These are phyloP conservation scores for Phoxinus dragarum DNA, from an alignment of 2,797 vertebrate species.

Conservation along the genomic window DNA sequence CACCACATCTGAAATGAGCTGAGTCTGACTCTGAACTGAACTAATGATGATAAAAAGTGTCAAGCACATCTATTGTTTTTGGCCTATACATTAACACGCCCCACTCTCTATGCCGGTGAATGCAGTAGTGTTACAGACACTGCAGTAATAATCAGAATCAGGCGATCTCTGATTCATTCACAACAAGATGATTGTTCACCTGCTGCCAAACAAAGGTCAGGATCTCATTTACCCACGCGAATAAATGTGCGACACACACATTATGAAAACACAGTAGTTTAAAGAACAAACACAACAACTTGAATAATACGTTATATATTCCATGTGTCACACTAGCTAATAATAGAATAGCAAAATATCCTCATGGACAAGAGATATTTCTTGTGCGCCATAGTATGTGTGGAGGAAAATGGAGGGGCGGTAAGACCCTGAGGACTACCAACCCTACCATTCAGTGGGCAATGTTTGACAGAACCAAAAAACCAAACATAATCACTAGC, in stretches of 20 bases:
- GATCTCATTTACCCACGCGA: not conserved
- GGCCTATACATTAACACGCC: not conserved
- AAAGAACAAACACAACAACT: not conserved
- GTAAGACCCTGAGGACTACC: constrained; percentile 38
- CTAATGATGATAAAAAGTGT: not conserved
- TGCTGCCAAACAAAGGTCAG: constrained; percentile 13
- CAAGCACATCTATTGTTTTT: not conserved
- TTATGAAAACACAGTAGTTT: not conserved
- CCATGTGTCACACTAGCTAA: too few relatives aligned
- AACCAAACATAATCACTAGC: not conserved
- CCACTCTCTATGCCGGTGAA: not conserved
- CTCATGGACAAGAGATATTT: not conserved
- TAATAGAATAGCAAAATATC: not conserved
- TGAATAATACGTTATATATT: not conserved
- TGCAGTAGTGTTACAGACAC: constrained; percentile 22
- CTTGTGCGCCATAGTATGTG: not conserved
- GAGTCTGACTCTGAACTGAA: not conserved
- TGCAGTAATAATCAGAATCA: constrained; percentile 25
- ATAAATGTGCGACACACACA: constrained; percentile 8
- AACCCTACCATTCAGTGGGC: not conserved
- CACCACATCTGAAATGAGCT: not conserved
- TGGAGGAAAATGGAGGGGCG: constrained; percentile 1
- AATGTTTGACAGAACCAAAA: not conserved
- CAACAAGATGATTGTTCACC: constrained; percentile 26
- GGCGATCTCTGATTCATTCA: constrained; percentile 21